Conservation (phyloP, 2,888 invertebrate genomes). For the Leucophenga montana region DNA sequence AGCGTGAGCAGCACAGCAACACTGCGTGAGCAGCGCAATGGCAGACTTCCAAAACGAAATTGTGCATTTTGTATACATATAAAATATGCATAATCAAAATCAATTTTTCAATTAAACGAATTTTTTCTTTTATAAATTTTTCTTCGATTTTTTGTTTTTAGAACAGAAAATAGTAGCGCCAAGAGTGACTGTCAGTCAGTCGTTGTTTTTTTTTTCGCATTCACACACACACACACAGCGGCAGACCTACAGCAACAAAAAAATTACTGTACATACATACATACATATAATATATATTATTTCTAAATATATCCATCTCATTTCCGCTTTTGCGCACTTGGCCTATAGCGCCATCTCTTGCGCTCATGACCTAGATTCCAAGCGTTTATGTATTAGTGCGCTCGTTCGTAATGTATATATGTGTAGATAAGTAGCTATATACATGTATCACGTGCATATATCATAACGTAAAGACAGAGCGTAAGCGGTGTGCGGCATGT, state of each 20-base stretch:
- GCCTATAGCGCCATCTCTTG: constrained; percentile 71
- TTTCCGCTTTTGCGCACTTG: constrained; percentile 68
- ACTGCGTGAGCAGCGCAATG: no score
- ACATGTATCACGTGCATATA: constrained; percentile 35
- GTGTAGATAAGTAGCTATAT: constrained; percentile 35
- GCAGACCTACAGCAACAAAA: constrained; percentile 18
- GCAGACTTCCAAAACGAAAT: no score
- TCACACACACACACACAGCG: no score
- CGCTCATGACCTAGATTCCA: constrained; percentile 74
- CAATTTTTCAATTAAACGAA: no score
- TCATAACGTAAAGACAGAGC: background rate
- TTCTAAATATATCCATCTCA: constrained; percentile 62
- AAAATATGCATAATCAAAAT: no score
- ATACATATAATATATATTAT: constrained; percentile 23
- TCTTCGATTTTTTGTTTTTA: no score
- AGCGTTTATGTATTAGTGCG: constrained; percentile 49
- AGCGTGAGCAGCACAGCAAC: no score
- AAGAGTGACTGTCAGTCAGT: background rate
- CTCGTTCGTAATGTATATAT: constrained; percentile 54
- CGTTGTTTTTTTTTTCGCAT: background rate
- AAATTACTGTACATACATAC: constrained; percentile 37
- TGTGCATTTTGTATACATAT: no score
- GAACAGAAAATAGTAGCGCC: background rate
- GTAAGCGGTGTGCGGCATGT: constrained; percentile 7
- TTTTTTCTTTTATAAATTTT: no score